Conservation (phyloP, 2,797 vertebrate species). For the Darevskia nairensis region DNA sequence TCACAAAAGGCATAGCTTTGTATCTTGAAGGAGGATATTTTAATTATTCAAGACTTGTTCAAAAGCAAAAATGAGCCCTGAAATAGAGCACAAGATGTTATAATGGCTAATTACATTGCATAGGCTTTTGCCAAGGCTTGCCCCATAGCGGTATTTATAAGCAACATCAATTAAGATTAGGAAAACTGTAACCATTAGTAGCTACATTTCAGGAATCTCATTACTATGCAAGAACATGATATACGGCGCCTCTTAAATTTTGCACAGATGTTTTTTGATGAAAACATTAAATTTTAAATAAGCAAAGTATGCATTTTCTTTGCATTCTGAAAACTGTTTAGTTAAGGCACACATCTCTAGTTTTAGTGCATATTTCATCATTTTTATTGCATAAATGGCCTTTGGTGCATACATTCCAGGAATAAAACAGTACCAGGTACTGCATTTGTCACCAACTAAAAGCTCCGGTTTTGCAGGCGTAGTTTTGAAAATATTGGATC, state of each 20-base stretch:
- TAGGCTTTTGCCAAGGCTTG: not conserved
- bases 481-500: not conserved
- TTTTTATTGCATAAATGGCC: not conserved
- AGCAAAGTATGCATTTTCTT: not conserved
- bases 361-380: not conserved
- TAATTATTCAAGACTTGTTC: not conserved
- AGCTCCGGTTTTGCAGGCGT: not conserved
- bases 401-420: not conserved
- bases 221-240: not conserved
- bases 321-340: not conserved
- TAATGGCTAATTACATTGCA: not conserved
- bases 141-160: not conserved
- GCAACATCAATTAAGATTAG: slow-evolving; percentile 13
- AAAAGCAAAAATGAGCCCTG: not conserved
- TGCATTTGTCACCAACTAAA: not conserved
- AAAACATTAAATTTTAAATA: not conserved
- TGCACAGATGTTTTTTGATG: not conserved
- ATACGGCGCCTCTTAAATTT: not conserved
- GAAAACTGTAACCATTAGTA: not conserved
- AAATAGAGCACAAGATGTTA: not conserved
- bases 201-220: slow-evolving; percentile 10
- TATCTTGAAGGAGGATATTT: slow-evolving; percentile 20
- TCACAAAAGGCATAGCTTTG: not conserved
- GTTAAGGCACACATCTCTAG: not conserved
- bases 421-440: not conserved